Base-by-base conservation (phyloP, 2,797 vertebrate genomes). In the Neostethus bicornis region DNA sequence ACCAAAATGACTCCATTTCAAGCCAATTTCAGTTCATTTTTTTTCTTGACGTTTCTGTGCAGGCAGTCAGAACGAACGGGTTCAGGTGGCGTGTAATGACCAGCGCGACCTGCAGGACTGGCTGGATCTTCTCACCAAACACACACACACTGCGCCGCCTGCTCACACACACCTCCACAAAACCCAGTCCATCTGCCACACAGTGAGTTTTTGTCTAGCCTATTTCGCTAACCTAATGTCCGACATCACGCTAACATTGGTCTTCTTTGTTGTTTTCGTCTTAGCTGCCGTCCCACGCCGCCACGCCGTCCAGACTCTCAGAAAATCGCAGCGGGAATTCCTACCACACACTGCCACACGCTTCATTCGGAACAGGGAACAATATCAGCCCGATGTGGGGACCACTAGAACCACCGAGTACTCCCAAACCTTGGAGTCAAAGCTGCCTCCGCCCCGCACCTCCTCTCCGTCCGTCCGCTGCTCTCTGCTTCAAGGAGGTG, bases 401-500 rank as follows among this genome's bases (percentile, higher is more conserved):
- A 4, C 93, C 94, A 0, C 85, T 98, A 81, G 96, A 99, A 75
- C 96, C 94, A 9, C 96, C 94, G 0, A 96, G 94, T 73, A 94
- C 94, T 2, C 93, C 94, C 41, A 96, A 96, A 79, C 96, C 96
- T 5, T 99, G 96, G 96, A 99, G 94, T 43, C 89, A 96, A 82
- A 98, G 96, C 87, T 99, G 96, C 81, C 90, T 99, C 32, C 92
- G 96, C 6, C 96, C 96, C 0, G 96, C 96, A 0, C 96, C 96
- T 1, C 96, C 97, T 0, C 91, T 99, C 1, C 89, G 95, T 49
- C 97, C 96, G 3, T 96, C 95, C 0, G 96, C 95, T 38, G 94
- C 96, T 7, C 94, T 97, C 29, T 94, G 94, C 90, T 95, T 94
- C 42, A 99, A 98, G 85, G 96, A 99, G 96, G 97, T 99, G 85